Evolutionary conservation across 1,140 invertebrate genomes (phyloP).

Genomic region (Cryptotermes secundus): DNA sequence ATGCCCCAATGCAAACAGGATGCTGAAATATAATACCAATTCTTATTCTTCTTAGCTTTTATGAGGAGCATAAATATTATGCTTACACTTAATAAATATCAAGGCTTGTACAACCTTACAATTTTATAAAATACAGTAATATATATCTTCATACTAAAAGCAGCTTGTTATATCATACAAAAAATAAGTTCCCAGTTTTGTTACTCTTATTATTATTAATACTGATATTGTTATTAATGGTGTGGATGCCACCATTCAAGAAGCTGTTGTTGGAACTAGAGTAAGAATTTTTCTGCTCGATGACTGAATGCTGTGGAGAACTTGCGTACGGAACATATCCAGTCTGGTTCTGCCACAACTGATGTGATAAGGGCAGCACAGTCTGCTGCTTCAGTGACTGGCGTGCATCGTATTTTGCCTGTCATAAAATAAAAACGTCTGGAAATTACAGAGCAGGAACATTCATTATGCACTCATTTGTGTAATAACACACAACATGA

Average conservation of each 20-base stretch:
- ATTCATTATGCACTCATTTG: not conserved
- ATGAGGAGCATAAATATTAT: not conserved
- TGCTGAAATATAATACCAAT: too few species aligned
- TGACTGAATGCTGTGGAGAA: slow-evolving; percentile 4
- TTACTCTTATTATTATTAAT: not conserved
- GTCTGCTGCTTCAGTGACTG: slow-evolving; percentile 53
- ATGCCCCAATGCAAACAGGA: too few species aligned
- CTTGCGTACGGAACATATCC: slow-evolving; percentile 23
- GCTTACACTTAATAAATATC: not conserved
- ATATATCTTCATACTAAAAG: not conserved
- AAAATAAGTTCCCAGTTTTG: not conserved
- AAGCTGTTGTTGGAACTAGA: not conserved
- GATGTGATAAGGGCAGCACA: slow-evolving; percentile 54
- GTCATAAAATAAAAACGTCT: slow-evolving; percentile 36
- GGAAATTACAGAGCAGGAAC: not conserved
- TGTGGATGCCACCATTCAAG: not conserved
- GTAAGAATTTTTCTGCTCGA: not conserved
- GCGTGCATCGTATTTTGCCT: slow-evolving; percentile 74
- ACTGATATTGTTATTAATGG: not conserved
- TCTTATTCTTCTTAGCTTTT: not conserved
- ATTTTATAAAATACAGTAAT: not conserved
- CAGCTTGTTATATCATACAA: slow-evolving; percentile 5
- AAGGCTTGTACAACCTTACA: not conserved
- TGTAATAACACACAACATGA: not conserved
- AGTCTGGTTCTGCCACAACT: slow-evolving; percentile 29